These are phyloP conservation scores for Paraescarpia echinospica DNA, from an alignment of 1,140 invertebrate species.

Conservation along the genomic window DNA sequence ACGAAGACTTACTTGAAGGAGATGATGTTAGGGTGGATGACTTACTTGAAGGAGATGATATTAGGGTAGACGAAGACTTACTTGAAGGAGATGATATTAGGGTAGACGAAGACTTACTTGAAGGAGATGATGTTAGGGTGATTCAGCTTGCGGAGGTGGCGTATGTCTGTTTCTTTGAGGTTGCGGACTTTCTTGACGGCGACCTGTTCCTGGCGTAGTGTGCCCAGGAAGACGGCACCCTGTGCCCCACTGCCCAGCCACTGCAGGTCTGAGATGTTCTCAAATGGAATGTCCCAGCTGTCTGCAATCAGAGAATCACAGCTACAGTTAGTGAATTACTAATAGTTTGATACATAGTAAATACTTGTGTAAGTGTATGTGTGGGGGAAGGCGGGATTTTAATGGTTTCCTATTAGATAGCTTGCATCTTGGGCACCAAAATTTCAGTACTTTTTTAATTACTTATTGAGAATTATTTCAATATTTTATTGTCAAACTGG, in stretches of 20 bases:
- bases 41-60: too few relatives aligned
- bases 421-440: too few relatives aligned
- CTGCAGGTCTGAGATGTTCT: conserved; percentile 84
- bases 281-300: conserved; percentile 91
- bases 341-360: neutral
- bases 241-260: conserved; percentile 96
- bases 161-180: conserved; percentile 91
- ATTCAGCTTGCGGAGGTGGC: conserved; percentile 89
- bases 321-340: neutral
- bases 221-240: conserved; percentile 92
- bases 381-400: too few relatives aligned
- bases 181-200: conserved; percentile 97
- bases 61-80: conserved; percentile 55
- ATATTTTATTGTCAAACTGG: too few relatives aligned
- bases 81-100: conserved; percentile 93
- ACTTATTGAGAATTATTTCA: too few relatives aligned
- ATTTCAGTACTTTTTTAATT: too few relatives aligned
- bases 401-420: too few relatives aligned
- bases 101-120: conserved; percentile 64
- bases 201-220: conserved; percentile 69
- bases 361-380: neutral
- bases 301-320: conserved; percentile 37
- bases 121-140: conserved; percentile 97
- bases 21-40: too few relatives aligned
- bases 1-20: too few relatives aligned